Conservation (phyloP, 2,113 vertebrate genomes). For the Cariama cristata region DNA sequence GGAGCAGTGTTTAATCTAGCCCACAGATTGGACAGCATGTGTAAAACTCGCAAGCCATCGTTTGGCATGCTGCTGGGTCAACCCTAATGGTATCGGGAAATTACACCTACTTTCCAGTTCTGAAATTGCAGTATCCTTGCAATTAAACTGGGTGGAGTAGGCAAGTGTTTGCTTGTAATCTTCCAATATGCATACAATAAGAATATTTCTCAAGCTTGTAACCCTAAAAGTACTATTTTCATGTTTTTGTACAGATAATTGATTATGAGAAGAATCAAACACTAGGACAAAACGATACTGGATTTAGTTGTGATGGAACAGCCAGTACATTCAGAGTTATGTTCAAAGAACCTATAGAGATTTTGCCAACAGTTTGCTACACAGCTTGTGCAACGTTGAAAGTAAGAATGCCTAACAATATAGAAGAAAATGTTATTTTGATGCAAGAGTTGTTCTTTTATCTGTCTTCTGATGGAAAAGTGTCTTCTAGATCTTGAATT, state of each 20-base stretch:
- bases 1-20: background rate
- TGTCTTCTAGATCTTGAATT: background rate
- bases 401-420: conserved; percentile 68
- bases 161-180: background rate
- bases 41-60: accelerated
- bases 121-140: background rate
- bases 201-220: background rate
- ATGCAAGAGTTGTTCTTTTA: background rate
- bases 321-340: conserved; percentile 92
- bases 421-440: background rate
- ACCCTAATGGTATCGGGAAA: background rate
- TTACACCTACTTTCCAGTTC: background rate
- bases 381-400: conserved; percentile 93
- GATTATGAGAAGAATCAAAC: conserved; percentile 92
- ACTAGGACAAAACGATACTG: conserved; percentile 91
- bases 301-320: conserved; percentile 93
- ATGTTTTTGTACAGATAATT: conserved; percentile 81
- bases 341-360: conserved; percentile 95
- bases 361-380: conserved; percentile 90
- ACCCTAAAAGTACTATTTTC: background rate
- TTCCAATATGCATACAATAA: background rate
- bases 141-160: background rate
- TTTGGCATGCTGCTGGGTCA: background rate
- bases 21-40: background rate
- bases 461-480: background rate